These are phyloP conservation scores for Caracal caracal DNA, from an alignment of 2,113 vertebrate genomes.

Conservation along the genomic window DNA sequence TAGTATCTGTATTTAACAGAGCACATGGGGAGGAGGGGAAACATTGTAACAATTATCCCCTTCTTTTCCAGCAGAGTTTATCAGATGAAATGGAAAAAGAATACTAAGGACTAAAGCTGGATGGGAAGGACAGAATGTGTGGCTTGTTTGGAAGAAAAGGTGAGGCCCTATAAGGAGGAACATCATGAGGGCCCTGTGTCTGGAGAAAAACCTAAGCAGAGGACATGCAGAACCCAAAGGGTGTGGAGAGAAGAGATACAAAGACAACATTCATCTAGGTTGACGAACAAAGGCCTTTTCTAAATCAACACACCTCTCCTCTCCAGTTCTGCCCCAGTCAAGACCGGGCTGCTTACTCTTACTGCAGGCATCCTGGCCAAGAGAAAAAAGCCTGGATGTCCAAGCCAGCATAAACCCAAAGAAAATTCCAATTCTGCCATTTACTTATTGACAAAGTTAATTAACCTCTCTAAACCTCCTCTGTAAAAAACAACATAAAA, in stretches of 20 bases:
- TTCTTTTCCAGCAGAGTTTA: not conserved
- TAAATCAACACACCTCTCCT: not conserved
- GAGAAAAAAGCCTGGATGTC: constrained; percentile 10
- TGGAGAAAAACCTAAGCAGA: not conserved
- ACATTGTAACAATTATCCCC: not conserved
- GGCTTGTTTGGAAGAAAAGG: not conserved
- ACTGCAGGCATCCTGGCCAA: not conserved
- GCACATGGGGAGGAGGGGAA: not conserved
- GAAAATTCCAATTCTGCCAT: not conserved
- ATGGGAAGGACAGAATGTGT: not conserved
- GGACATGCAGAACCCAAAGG: not conserved
- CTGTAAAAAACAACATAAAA: constrained; percentile 16
- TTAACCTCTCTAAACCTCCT: not conserved
- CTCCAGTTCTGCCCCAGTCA: not conserved
- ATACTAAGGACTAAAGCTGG: not conserved
- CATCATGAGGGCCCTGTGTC: not conserved
- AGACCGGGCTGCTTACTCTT: not conserved
- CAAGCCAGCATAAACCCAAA: not conserved
- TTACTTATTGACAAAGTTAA: constrained; percentile 13
- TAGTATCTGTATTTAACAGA: constrained; percentile 18
- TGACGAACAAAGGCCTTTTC: not conserved
- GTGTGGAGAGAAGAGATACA: not conserved
- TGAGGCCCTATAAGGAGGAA: not conserved
- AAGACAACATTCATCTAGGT: not conserved
- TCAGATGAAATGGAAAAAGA: not conserved